These are phyloP conservation scores for Ameiurus melas DNA, from an alignment of 2,113 vertebrate species.

Conservation along the genomic window DNA sequence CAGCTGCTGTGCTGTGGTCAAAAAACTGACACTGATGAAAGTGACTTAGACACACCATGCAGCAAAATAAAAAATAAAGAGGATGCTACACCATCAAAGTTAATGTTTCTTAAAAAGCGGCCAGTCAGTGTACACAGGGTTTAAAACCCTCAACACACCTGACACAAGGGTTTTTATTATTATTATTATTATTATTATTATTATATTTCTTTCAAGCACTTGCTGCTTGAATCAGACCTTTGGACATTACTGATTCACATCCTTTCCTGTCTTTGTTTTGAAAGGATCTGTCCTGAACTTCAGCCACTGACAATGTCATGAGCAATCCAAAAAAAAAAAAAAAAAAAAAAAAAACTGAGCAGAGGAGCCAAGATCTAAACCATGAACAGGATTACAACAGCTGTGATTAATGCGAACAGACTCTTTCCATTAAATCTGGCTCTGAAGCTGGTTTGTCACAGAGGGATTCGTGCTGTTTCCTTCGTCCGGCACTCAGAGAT, in stretches of 20 bases:
- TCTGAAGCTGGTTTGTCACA: background rate
- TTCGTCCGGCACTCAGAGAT: background rate
- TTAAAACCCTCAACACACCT: background rate
- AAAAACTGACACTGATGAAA: background rate
- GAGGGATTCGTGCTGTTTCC: background rate
- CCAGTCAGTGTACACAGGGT: background rate
- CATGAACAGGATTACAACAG: background rate
- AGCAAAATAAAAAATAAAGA: background rate
- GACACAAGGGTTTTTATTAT: background rate
- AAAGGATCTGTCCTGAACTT: background rate
- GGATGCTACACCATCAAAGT: background rate
- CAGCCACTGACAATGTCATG: background rate
- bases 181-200: background rate
- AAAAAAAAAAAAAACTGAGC: slow-evolving; percentile 1
- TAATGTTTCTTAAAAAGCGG: background rate
- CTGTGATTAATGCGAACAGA: slow-evolving; percentile 30
- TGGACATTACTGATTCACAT: background rate
- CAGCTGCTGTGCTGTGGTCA: background rate
- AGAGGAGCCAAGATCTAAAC: background rate
- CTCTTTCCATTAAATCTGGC: background rate
- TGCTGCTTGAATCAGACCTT: slow-evolving; percentile 3
- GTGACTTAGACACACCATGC: background rate
- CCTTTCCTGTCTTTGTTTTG: slow-evolving; percentile 31
- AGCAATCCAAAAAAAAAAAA: too few relatives aligned
- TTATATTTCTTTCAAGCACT: background rate